Evolutionary conservation across 2,888 invertebrate species (phyloP).

Genomic region (Ochropleura plecta): DNA sequence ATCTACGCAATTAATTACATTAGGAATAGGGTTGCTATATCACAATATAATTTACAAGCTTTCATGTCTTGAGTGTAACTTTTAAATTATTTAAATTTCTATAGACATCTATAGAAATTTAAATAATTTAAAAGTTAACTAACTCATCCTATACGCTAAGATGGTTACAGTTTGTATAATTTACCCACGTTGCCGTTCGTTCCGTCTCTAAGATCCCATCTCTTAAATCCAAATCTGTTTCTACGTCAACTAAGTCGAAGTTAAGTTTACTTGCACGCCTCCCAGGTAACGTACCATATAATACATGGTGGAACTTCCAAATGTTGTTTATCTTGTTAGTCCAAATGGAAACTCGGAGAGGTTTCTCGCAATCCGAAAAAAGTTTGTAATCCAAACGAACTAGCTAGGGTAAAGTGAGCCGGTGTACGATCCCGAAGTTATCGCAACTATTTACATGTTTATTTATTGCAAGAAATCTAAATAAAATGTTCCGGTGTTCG

Average conservation of each 20-base stretch:
- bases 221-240: constrained; percentile 13
- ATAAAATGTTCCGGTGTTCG: constrained; percentile 18
- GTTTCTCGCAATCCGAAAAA: constrained; percentile 45
- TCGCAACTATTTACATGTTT: constrained; percentile 51
- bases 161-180: constrained; percentile 4
- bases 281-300: constrained; percentile 49
- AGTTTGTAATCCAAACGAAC: constrained; percentile 45
- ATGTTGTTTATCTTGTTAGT: constrained; percentile 56
- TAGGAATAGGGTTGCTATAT: background rate
- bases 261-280: constrained; percentile 28
- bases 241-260: constrained; percentile 11
- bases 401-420: constrained; percentile 19
- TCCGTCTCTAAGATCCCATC: background rate
- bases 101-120: constrained; percentile 8
- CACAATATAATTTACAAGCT: background rate
- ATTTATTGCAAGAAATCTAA: constrained; percentile 22
- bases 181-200: background rate
- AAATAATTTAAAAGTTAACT: no score
- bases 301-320: constrained; percentile 43
- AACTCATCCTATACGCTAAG: background rate
- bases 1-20: background rate
- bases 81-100: background rate
- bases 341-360: constrained; percentile 47
- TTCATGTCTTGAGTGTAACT: background rate
- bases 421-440: constrained; percentile 34